Evolutionary conservation across 2,888 invertebrate species (phyloP).

Genomic region (Parochlus steinenii): DNA sequence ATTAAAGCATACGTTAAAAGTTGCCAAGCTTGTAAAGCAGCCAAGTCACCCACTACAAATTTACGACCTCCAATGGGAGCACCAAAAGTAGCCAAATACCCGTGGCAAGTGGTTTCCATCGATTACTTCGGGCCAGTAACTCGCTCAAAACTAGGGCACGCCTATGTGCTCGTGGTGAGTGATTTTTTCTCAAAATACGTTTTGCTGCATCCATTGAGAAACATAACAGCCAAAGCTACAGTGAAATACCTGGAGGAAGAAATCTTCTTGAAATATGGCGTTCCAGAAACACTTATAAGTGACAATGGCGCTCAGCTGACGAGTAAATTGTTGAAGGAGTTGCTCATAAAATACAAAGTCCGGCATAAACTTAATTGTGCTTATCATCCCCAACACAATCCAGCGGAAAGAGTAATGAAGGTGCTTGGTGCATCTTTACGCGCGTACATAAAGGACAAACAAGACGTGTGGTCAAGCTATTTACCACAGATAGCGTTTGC

Average conservation of each 20-base stretch:
- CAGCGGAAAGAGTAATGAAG: conserved; percentile 19
- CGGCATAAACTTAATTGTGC: not conserved
- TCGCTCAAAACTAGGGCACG: conserved; percentile 6
- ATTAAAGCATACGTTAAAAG: not conserved
- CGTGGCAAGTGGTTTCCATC: conserved; percentile 10
- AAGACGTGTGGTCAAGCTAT: conserved; percentile 15
- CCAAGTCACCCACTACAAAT: not conserved
- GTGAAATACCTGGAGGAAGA: conserved; percentile 11
- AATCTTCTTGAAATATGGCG: conserved; percentile 20
- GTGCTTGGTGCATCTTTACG: conserved; percentile 18
- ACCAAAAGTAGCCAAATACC: conserved; percentile 1
- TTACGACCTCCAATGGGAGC: not conserved
- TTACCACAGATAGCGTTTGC: no score
- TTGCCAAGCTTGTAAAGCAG: not conserved
- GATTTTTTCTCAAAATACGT: conserved; percentile 13
- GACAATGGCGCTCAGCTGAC: conserved; percentile 9
- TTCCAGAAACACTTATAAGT: not conserved
- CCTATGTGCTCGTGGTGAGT: conserved; percentile 9
- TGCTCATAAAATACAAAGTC: not conserved
- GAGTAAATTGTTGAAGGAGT: not conserved
- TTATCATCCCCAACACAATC: conserved; percentile 21
- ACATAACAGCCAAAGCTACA: no score
- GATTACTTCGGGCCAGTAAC: conserved; percentile 13
- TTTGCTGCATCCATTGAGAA: conserved; percentile 12
- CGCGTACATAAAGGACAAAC: conserved; percentile 15